Base-by-base conservation (phyloP, 2,797 vertebrate genomes). In the Microcaecilia unicolor region DNA sequence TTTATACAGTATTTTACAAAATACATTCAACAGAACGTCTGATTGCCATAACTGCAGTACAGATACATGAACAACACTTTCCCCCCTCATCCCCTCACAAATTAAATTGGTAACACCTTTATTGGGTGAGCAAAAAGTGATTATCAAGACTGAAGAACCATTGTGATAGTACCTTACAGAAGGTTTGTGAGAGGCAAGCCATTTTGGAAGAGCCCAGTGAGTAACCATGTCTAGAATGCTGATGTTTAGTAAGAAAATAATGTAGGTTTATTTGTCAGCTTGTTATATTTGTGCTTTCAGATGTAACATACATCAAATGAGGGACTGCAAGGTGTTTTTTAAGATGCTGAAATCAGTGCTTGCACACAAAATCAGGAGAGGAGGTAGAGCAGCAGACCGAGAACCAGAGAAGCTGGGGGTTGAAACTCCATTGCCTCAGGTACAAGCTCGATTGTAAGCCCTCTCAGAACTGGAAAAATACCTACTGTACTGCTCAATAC, bases 1-100 rank as follows among this genome's bases (percentile, higher is more conserved):
- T 47, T 47, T 47, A n/a, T n/a, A 40, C 31, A 47, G 44, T 37
- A 35, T 22, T 46, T 34, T 25, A 47, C 28, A 30, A 29, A 34
- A 13, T 46, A 47, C 37, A 47, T 40, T 47, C 27, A 22, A 35
- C 11, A n/a, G 9, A 12, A 15, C 11, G 27, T 34, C 8, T 20
- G 25, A 22, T 18, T 34, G 26, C 44, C 23, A 30, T 37, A 30
- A 24, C 18, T 34, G 26, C 31, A 39, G 27, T 18, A 9, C n/a
- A n/a, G n/a, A n/a, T n/a, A n/a, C n/a, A n/a, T n/a, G n/a, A n/a
- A n/a, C n/a, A n/a, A n/a, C n/a, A 24, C 21, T 31, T 4, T n/a
- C 9, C 36, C 34, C n/a, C 24, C 22, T n/a, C n/a, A n/a, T n/a
- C 18, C 31, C 27, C 20, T 15, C 32, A 32, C 45, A 37, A 20